Base-by-base conservation (phyloP, 1,140 invertebrate genomes). In the Lordiphosa mommai region DNA sequence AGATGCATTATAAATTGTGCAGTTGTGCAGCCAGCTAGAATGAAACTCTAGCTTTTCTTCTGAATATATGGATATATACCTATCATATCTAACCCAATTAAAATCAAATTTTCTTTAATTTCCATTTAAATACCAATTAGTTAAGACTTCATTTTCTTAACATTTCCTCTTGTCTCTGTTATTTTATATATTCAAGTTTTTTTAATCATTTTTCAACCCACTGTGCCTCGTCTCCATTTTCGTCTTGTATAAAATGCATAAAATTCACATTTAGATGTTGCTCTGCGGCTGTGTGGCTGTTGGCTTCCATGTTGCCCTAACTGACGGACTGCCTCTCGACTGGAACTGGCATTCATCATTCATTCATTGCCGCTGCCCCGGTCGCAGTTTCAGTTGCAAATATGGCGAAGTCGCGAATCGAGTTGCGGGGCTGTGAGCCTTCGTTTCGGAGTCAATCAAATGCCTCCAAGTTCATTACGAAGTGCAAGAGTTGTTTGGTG, bases 231-330 rank as follows among this genome's bases (percentile, higher is more conserved):
- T 59, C 59, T 69, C 43, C 63, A 55, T 74, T 53, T 43, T 79
- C 73, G 57, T 77, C 73, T 77, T 79, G 63, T 79, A 69, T 72
- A 79, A 79, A 79, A 79, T 79, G 73, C 68, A 79, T 79, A 72
- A 79, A 79, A 79, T 79, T 79, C 73, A 79, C 68, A 79, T 79
- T 79, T 79, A 72, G 73, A 69, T 72, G 65, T 69, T 72, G 51
- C 64, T 63, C 58, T 56, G 50, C 52, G 50, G 51, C 46, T 48
- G 49, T 57, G 47, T 61, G 44, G 56, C 63, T 67, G 63, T 57
- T 47, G 58, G 66, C 69, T 65, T 70, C 60, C 60, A 65, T 66
- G 66, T 49, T 41, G 36, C 51, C 23, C 37, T 40, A 20, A 16
- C 30, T 32, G 56, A 52, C 44, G 37, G 47, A 49, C 33, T 49